phyloP scores from a whole-genome alignment of 35 echinoderm and acorn worm genomes.

The Lytechinus variegatus region DNA sequence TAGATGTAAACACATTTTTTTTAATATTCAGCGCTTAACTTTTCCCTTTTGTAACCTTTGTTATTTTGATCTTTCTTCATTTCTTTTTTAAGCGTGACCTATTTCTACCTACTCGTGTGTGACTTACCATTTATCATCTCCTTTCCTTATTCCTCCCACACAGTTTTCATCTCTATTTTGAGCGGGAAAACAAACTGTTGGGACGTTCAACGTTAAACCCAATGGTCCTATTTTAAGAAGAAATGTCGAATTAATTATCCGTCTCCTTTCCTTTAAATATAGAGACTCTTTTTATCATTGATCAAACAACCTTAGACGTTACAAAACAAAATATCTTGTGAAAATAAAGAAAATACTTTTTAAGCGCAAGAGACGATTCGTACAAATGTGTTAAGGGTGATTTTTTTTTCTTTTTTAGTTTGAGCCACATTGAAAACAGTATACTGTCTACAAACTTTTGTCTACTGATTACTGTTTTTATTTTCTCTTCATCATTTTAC shows the following conservation, averaged over 20 bases:
- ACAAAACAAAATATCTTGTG: background rate
- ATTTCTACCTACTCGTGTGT: background rate
- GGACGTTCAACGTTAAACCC: background rate
- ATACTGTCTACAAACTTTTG: too few species aligned
- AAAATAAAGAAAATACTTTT: background rate
- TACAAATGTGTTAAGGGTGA: too few species aligned
- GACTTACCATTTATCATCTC: background rate
- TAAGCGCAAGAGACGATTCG: background rate
- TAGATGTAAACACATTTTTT: conserved; percentile 5
- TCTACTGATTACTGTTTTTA: too few species aligned
- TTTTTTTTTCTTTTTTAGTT: too few species aligned
- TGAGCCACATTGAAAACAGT: too few species aligned
- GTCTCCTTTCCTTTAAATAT: background rate
- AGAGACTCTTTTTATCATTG: background rate
- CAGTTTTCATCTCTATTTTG: background rate
- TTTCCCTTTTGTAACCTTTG: background rate
- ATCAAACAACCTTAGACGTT: background rate
- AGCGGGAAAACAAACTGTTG: background rate
- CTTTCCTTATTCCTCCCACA: background rate
- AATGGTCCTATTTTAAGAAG: background rate
- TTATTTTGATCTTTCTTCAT: background rate
- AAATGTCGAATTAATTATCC: conserved; percentile 8
- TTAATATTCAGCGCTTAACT: background rate
- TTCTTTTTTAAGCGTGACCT: background rate
- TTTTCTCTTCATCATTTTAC: too few species aligned